phyloP scores from a whole-genome alignment of 2,888 invertebrate genomes.

The Crepidodera aurea region DNA sequence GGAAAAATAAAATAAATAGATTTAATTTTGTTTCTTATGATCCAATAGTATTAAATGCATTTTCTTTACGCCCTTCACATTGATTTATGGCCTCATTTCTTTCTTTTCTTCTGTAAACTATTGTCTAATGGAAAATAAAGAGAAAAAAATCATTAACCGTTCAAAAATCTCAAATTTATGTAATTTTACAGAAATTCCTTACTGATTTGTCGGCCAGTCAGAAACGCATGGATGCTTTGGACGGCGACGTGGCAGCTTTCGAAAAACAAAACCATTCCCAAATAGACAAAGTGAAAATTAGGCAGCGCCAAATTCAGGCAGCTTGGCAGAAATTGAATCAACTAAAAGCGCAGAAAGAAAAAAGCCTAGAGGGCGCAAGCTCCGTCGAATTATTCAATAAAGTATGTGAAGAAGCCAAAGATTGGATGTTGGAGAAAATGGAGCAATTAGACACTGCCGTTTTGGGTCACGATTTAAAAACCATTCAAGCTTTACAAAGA shows the following conservation, averaged over 20 bases:
- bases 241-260: constrained; percentile 86
- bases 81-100: too few species aligned
- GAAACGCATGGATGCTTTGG: constrained; percentile 88
- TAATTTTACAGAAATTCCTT: constrained; percentile 82
- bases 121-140: too few species aligned
- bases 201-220: constrained; percentile 95
- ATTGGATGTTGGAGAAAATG: constrained; percentile 98
- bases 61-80: too few species aligned
- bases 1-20: too few species aligned
- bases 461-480: constrained; percentile 80
- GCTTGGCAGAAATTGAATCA: constrained; percentile 89
- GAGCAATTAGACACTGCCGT: constrained; percentile 82
- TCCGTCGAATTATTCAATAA: constrained; percentile 95
- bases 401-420: constrained; percentile 94
- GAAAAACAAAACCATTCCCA: constrained; percentile 87
- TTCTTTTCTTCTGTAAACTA: too few species aligned
- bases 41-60: too few species aligned
- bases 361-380: constrained; percentile 78
- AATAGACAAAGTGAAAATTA: constrained; percentile 76
- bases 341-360: constrained; percentile 88
- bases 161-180: too few species aligned
- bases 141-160: too few species aligned
- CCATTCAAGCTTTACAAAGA: constrained; percentile 89
- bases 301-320: constrained; percentile 85
- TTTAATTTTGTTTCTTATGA: too few species aligned